phyloP scores from a whole-genome alignment of 2,888 invertebrate species.

The Synanthedon tipuliformis region DNA sequence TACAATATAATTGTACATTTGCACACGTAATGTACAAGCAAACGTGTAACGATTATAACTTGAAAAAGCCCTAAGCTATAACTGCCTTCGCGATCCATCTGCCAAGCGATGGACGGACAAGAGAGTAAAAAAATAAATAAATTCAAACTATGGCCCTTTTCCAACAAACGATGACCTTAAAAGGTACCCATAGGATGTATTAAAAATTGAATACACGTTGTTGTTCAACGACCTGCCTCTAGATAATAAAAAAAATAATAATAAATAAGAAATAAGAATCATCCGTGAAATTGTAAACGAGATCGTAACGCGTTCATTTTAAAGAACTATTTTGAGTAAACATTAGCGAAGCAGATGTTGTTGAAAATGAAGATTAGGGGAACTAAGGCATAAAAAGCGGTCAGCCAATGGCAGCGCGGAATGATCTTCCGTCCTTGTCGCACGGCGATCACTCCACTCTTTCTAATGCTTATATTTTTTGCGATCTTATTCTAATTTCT shows the following conservation, averaged over 20 bases:
- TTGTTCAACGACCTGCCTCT: constrained; percentile 47
- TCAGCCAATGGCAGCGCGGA: constrained; percentile 52
- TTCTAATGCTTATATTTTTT: constrained; percentile 69
- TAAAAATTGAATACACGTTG: constrained; percentile 58
- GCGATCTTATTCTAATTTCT: constrained; percentile 65
- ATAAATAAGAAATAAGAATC: constrained; percentile 24
- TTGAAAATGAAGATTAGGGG: constrained; percentile 68
- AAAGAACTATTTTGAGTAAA: constrained; percentile 62
- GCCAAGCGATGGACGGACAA: constrained; percentile 32
- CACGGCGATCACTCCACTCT: constrained; percentile 36
- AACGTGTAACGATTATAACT: neutral
- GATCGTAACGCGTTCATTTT: constrained; percentile 52
- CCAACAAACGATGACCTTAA: constrained; percentile 44
- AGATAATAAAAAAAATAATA: constrained; percentile 32
- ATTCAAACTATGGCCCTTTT: constrained; percentile 31
- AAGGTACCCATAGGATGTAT: constrained; percentile 50
- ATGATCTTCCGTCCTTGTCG: constrained; percentile 37
- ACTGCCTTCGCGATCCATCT: constrained; percentile 23
- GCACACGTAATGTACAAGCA: neutral
- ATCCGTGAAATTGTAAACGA: constrained; percentile 41
- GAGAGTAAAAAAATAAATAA: constrained; percentile 33
- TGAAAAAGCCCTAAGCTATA: neutral
- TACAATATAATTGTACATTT: neutral
- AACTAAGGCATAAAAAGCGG: constrained; percentile 68
- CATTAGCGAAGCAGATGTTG: constrained; percentile 62